Conservation (phyloP, 2,113 vertebrate species). For the Xenotilapia leptura region DNA sequence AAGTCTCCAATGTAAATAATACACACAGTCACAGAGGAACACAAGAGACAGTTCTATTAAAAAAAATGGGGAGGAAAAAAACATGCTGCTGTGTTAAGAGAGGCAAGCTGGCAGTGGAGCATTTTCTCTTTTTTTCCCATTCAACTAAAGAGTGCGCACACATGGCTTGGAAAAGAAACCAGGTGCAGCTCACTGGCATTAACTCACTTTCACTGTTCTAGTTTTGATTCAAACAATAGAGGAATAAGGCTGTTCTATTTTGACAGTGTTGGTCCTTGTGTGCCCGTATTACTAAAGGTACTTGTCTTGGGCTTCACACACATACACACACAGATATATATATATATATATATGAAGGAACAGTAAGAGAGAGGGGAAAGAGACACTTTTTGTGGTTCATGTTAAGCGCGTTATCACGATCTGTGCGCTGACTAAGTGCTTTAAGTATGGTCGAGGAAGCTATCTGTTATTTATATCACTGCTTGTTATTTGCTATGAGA, state of each 20-base stretch:
- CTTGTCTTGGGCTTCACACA: background rate
- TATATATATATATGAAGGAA: background rate
- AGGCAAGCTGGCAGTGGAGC: constrained; percentile 28
- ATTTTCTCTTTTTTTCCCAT: constrained; percentile 16
- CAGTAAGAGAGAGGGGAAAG: background rate
- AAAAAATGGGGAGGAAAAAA: background rate
- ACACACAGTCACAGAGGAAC: constrained; percentile 22
- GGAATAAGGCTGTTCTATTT: constrained; percentile 51
- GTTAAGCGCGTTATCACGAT: background rate
- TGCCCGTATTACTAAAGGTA: constrained; percentile 21
- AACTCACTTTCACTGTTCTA: constrained; percentile 58
- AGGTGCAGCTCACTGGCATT: constrained; percentile 59
- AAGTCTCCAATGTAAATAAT: constrained; percentile 43
- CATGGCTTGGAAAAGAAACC: constrained; percentile 50
- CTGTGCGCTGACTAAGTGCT: background rate
- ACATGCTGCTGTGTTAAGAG: constrained; percentile 7
- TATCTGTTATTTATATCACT: constrained; percentile 40
- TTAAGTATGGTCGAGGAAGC: background rate
- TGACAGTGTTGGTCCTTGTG: constrained; percentile 41
- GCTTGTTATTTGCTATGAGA: background rate
- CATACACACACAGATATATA: background rate
- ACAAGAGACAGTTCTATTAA: constrained; percentile 22
- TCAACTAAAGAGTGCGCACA: constrained; percentile 30
- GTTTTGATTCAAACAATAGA: constrained; percentile 61
- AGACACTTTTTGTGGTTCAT: constrained; percentile 21